Base-by-base conservation (phyloP, 2,113 vertebrate species). In the Rhinopomastus cyanomelas region DNA sequence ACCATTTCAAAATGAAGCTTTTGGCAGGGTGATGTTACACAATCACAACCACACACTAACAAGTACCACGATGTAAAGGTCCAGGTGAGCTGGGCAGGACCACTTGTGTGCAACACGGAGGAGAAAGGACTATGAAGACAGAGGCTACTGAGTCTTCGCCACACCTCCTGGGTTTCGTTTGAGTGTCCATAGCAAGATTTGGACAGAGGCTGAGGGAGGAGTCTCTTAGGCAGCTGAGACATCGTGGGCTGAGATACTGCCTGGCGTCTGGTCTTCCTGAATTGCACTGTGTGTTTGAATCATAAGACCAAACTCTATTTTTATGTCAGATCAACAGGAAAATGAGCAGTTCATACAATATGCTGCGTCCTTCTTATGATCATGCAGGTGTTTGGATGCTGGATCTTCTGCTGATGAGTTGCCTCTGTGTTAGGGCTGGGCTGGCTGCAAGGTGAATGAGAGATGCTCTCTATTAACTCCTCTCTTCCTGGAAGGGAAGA, bases 271-370 rank as follows among this genome's bases (percentile, higher is more conserved):
- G n/a, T n/a, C n/a, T n/a, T n/a, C n/a, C n/a, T n/a, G n/a, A n/a
- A n/a, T n/a, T n/a, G n/a, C n/a, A n/a, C n/a, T n/a, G n/a, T n/a
- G n/a, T n/a, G n/a, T n/a, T n/a, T n/a, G n/a, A n/a, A n/a, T n/a
- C n/a, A n/a, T n/a, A n/a, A n/a, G n/a, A n/a, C n/a, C n/a, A n/a
- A 62, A 49, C 11, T 32, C 29, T 46, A 7, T 34, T 29, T 17
- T 56, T 42, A 32, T 64, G 29, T 21, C 9, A 17, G 46, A 18
- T 21, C 49, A 39, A 64, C 39, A 34, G 57, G 75, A 55, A 42
- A 39, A 56, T 13, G 51, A 72, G 32, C 1, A 2, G 7, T 44
- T 5, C 15, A 14, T 12, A 36, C 0, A 0, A 16, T 30, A 44
- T 0, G 4, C 26, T 36, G 30, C 59, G 65, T 34, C 29, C 59